Evolutionary conservation across 2,888 invertebrate species (phyloP).

Genomic region (Corbicula japonica): DNA sequence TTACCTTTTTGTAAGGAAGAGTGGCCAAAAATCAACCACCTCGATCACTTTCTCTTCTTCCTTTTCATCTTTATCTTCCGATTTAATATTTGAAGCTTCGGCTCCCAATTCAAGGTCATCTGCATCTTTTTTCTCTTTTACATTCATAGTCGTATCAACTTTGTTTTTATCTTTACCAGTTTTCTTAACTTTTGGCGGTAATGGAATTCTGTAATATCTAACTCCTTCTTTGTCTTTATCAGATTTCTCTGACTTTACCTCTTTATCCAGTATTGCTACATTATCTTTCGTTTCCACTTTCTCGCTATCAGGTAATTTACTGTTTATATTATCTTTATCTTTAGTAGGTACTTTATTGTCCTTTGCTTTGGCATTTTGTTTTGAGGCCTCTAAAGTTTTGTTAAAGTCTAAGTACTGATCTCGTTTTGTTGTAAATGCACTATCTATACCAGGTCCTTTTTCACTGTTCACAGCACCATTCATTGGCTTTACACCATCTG

Average conservation of each 20-base stretch:
- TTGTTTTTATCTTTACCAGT: slow-evolving; percentile 46
- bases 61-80: slow-evolving; percentile 47
- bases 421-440: slow-evolving; percentile 74
- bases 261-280: slow-evolving; percentile 1
- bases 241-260: slow-evolving; percentile 29
- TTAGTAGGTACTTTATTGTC: slow-evolving; percentile 32
- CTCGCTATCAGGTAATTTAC: slow-evolving; percentile 19
- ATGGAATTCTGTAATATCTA: slow-evolving; percentile 39
- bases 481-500: slow-evolving; percentile 26
- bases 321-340: slow-evolving; percentile 31
- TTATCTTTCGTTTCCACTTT: slow-evolving; percentile 7
- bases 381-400: slow-evolving; percentile 56
- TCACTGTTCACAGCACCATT: slow-evolving; percentile 26
- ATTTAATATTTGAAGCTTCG: slow-evolving; percentile 71
- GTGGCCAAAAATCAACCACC: slow-evolving; percentile 76
- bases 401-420: slow-evolving; percentile 74
- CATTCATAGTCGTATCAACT: slow-evolving; percentile 41
- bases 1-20: slow-evolving; percentile 62
- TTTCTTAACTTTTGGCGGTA: slow-evolving; percentile 34
- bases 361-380: slow-evolving; percentile 35
- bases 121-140: slow-evolving; percentile 51
- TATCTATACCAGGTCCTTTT: slow-evolving; percentile 59
- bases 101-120: slow-evolving; percentile 75
- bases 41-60: slow-evolving; percentile 68
- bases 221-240: slow-evolving; percentile 46